Base-by-base conservation (phyloP, 2,888 invertebrate species). In the Oeneis ivallda region DNA sequence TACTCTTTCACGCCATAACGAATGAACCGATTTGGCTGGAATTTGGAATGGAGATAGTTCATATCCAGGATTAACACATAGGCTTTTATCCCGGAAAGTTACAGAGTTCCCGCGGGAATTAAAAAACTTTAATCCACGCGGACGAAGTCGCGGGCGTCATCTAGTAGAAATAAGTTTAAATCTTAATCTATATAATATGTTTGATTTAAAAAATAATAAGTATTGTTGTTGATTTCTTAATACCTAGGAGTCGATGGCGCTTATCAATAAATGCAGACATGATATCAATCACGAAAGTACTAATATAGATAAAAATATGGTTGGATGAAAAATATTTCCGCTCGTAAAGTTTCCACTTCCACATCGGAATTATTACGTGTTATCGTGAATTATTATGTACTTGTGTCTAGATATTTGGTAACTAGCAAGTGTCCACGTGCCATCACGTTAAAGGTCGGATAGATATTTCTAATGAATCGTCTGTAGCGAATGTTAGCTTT, bases 331-430 rank as follows among this genome's bases (percentile, higher is more conserved):
- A 66, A 70, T 50, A 58, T 71, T 73, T 73, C 69, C 68, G 59
- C 69, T 62, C 56, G 64, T 72, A 73, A 76, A 73, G 69, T 72
- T 74, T 76, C 73, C 74, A 75, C 64, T 74, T 62, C 54, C 56
- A 19, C 43, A 17, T 39, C 5, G 58, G 50, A 49, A n/a, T 45
- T 17, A n/a, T 45, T 17, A 49, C 43, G 34, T 19, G 39, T 53
- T n/a, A 65, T 59, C 39, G 26, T 54, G 10, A 34, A 32, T n/a
- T 57, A 19, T 56, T 19, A 6, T n/a, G 6, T 34, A 34, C 32
- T 34, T 5, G 2, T 54, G 10, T 15, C 4, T 17, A 19, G 19
- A 10, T 53, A 53, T 34, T 34, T 34, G n/a, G 52, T 53, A 53
- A 53, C 52, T 32, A 34, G 15, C n/a, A 15, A 34, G 32, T 37